Evolutionary conservation across 1,140 invertebrate genomes (phyloP).

Genomic region (Drosophila bifasciata): DNA sequence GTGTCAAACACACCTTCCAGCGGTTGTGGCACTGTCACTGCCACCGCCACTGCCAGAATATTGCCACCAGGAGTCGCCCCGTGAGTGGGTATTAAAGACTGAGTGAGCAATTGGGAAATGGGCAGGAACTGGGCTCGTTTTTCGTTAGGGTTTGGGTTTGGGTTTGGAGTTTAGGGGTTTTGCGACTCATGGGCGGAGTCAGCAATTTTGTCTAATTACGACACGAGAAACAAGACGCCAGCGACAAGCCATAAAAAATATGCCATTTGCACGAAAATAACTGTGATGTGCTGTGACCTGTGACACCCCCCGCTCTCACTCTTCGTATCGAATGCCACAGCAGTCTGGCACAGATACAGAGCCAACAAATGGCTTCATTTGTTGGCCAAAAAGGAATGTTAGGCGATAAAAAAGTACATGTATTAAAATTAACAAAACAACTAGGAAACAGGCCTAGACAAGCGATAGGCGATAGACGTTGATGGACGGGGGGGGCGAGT

Average conservation of each 20-base stretch:
- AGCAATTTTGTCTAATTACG: constrained; percentile 68
- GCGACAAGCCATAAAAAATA: constrained; percentile 68
- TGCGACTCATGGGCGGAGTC: constrained; percentile 39
- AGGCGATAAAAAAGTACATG: constrained; percentile 68
- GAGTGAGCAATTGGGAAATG: constrained; percentile 22
- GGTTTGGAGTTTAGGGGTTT: constrained; percentile 11
- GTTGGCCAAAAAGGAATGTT: constrained; percentile 41
- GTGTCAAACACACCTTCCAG: constrained; percentile 57
- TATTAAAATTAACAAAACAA: constrained; percentile 78
- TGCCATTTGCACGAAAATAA: constrained; percentile 72
- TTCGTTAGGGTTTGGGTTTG: constrained; percentile 7
- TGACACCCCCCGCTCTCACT: constrained; percentile 22
- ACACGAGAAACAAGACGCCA: constrained; percentile 36
- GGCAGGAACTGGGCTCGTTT: constrained; percentile 1
- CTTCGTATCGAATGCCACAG: constrained; percentile 34
- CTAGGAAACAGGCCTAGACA: constrained; percentile 33
- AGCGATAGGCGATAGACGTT: constrained; percentile 43
- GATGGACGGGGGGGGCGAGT: constrained; percentile 7
- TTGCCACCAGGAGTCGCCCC: constrained; percentile 9
- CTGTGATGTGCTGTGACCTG: constrained; percentile 57
- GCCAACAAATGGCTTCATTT: constrained; percentile 61
- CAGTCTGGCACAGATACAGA: constrained; percentile 41
- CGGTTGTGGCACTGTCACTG: constrained; percentile 16
- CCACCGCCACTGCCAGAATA: constrained; percentile 1
- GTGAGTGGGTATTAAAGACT: constrained; percentile 38